Evolutionary conservation across 1,140 invertebrate genomes (phyloP).

Genomic region (Drosophila azteca): DNA sequence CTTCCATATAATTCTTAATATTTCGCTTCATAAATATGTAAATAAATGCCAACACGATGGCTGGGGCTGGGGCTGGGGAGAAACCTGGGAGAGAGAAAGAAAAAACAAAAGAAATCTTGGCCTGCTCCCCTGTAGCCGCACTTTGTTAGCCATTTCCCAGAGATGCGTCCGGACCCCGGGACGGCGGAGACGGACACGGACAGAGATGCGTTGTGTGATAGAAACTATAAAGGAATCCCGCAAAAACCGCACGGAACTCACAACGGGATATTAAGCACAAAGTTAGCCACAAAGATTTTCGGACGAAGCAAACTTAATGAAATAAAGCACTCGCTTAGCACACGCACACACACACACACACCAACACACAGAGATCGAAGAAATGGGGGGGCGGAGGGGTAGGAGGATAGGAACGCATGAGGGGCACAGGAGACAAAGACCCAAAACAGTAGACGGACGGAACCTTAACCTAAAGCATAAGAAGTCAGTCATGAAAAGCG

Average conservation of each 20-base stretch:
- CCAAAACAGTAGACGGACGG: constrained; percentile 23
- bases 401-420: too few relatives aligned
- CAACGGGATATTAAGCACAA: constrained; percentile 78
- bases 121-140: constrained; percentile 7
- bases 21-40: constrained; percentile 76
- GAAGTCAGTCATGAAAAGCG: constrained; percentile 78
- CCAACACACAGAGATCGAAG: constrained; percentile 1
- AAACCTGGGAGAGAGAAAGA: background rate
- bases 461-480: constrained; percentile 69
- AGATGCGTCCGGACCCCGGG: background rate
- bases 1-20: constrained; percentile 58
- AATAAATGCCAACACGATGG: constrained; percentile 51
- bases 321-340: constrained; percentile 76
- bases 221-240: constrained; percentile 70
- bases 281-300: constrained; percentile 70
- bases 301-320: constrained; percentile 70
- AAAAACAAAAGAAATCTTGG: constrained; percentile 50
- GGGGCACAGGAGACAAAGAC: constrained; percentile 22
- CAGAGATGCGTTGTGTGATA: constrained; percentile 20
- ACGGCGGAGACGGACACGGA: background rate
- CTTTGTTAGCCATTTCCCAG: constrained; percentile 28
- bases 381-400: too few relatives aligned
- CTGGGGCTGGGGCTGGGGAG: background rate
- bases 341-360: constrained; percentile 40
- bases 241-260: constrained; percentile 69